phyloP scores from a whole-genome alignment of 1,140 invertebrate species.

The Manduca sexta region DNA sequence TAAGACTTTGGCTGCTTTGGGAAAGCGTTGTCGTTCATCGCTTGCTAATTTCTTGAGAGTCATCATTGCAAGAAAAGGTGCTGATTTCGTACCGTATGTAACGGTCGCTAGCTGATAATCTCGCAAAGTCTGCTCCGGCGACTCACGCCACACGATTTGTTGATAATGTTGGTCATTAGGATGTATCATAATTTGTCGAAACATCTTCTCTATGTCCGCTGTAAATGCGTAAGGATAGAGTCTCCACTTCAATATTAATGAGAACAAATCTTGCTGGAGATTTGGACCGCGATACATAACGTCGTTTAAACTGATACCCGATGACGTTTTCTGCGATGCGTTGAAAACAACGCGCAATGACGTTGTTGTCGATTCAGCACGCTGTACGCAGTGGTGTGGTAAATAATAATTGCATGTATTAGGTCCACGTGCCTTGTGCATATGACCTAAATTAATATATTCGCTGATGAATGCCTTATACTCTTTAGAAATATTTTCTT shows the following conservation, averaged over 20 bases:
- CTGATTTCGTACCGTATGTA: conserved; percentile 6
- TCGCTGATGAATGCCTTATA: conserved; percentile 15
- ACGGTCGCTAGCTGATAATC: conserved; percentile 2
- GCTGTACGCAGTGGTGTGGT: conserved; percentile 15
- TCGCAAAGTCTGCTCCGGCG: background rate
- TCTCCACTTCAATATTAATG: no score
- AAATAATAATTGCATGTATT: conserved; percentile 4
- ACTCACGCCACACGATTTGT: conserved; percentile 7
- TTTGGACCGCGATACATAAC: no score
- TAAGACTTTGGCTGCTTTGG: background rate
- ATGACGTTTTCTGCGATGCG: conserved; percentile 3
- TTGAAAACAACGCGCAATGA: conserved; percentile 15
- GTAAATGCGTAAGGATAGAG: no score
- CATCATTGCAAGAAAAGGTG: conserved; percentile 4
- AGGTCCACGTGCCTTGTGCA: conserved; percentile 1
- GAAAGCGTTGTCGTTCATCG: background rate
- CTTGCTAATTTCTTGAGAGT: background rate
- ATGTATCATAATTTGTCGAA: no score
- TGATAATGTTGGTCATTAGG: conserved; percentile 1
- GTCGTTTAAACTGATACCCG: no score
- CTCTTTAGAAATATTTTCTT: conserved; percentile 5
- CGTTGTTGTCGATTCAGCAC: conserved; percentile 12
- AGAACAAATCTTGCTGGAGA: no score
- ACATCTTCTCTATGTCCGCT: no score
- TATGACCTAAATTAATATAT: conserved; percentile 12